phyloP scores from a whole-genome alignment of 2,113 vertebrate genomes.

The Coturnix japonica region DNA sequence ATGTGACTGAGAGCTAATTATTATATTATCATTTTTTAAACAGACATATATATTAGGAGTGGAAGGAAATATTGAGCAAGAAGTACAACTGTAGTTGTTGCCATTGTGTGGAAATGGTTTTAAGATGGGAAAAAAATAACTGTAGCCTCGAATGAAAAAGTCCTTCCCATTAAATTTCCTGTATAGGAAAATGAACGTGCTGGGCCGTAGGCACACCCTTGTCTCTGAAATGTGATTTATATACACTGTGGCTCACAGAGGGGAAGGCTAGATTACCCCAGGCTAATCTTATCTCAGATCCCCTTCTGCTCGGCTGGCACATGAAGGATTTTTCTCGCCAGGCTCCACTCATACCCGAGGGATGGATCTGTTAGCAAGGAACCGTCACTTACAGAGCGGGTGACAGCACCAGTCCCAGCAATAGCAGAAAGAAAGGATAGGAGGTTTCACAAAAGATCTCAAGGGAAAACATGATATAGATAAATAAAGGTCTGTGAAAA shows the following conservation, averaged over 20 bases:
- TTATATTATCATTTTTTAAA: not conserved
- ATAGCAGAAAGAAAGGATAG: not conserved
- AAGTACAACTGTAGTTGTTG: not conserved
- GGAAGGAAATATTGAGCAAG: conserved; percentile 10
- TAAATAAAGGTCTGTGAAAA: not conserved
- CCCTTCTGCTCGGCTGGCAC: not conserved
- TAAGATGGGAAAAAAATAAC: not conserved
- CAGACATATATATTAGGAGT: conserved; percentile 10
- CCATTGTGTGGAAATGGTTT: not conserved
- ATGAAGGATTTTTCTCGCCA: not conserved
- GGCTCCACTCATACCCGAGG: not conserved
- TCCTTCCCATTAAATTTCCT: not conserved
- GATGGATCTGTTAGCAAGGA: not conserved
- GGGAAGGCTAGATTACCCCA: not conserved
- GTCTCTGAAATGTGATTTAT: not conserved
- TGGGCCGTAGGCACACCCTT: not conserved
- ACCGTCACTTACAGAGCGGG: not conserved
- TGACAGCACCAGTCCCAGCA: not conserved
- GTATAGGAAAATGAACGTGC: not conserved
- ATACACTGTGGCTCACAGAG: not conserved
- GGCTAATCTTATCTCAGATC: not conserved
- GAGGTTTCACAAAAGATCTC: not conserved
- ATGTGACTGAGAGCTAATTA: not conserved
- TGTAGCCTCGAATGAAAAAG: not conserved
- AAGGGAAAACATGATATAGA: not conserved